phyloP scores from a whole-genome alignment of 2,113 vertebrate species.

The Ictalurus furcatus region DNA sequence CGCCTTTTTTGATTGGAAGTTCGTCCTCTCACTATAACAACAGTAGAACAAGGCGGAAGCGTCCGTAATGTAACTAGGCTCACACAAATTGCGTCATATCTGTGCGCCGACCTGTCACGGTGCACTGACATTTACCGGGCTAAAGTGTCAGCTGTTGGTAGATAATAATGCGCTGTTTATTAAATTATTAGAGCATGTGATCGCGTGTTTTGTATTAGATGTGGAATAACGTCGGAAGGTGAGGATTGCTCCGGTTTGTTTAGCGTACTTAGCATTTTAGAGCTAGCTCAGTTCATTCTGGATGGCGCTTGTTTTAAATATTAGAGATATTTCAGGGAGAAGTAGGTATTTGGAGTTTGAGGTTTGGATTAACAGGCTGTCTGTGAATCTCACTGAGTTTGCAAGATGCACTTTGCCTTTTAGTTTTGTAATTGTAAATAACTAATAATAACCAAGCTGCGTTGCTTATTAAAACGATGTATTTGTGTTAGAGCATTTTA shows the following conservation, averaged over 20 bases:
- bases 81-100: not conserved
- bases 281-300: not conserved
- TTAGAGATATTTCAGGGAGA: not conserved
- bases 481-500: not conserved
- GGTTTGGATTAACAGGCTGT: too few species aligned
- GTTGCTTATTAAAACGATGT: not conserved
- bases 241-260: not conserved
- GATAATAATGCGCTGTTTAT: not conserved
- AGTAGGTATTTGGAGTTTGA: not conserved
- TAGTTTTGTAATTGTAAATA: not conserved
- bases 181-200: not conserved
- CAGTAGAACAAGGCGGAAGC: not conserved
- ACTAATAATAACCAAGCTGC: not conserved
- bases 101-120: not conserved
- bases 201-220: not conserved
- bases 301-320: not conserved
- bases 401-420: too few species aligned
- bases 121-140: not conserved
- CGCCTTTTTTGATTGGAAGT: not conserved
- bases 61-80: not conserved
- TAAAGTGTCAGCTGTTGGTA: not conserved
- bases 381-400: not conserved
- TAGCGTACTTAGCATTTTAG: not conserved
- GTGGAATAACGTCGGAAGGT: constrained; percentile 15
- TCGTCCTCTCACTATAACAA: not conserved